A percentile compares a stretch with the other conserved stretches of the same genome.
Evolutionary conservation across 2,113 vertebrate genomes (phyloP).

Genomic region (Xiphias gladius): DNA sequence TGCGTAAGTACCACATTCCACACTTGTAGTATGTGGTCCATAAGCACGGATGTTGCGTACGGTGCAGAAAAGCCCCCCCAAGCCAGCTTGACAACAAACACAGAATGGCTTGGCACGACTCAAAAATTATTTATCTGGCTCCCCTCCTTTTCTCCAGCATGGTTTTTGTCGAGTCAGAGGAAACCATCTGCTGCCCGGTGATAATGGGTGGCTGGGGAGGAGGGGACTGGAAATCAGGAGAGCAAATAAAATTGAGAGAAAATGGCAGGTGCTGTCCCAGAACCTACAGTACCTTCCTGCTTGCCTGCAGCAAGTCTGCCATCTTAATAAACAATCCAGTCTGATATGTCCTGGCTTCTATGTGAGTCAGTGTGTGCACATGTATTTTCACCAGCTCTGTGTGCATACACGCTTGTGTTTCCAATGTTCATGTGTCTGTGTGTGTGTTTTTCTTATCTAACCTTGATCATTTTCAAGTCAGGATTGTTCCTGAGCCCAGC

Average conservation of each 20-base stretch:
- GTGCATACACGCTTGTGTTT: conserved; percentile 16
- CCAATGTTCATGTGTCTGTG: conserved; percentile 10
- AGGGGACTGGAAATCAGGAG: conserved; percentile 68
- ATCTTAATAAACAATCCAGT: conserved; percentile 74
- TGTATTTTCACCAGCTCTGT: conserved; percentile 25
- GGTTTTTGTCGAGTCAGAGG: conserved; percentile 84
- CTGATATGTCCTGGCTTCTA: conserved; percentile 55
- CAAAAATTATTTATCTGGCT: conserved; percentile 76
- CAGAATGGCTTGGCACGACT: conserved; percentile 68
- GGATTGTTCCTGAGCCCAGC: conserved; percentile 67
- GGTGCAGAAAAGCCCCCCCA: conserved; percentile 50
- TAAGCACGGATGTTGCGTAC: conserved; percentile 35
- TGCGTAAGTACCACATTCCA: conserved; percentile 23
- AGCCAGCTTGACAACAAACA: conserved; percentile 75
- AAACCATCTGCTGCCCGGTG: conserved; percentile 84
- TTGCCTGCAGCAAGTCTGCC: conserved; percentile 65
- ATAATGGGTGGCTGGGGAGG: conserved; percentile 84
- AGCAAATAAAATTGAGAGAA: conserved; percentile 77
- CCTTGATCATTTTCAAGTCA: conserved; percentile 75
- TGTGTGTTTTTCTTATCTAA: conserved; percentile 57
- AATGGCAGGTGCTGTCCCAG: conserved; percentile 72
- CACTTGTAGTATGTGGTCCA: conserved; percentile 40
- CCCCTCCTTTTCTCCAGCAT: conserved; percentile 70
- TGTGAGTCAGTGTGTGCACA: conserved; percentile 8
- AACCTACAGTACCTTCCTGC: conserved; percentile 68